These are phyloP conservation scores for Reticulitermes lucifugus DNA, from an alignment of 2,888 invertebrate species.

Conservation along the genomic window DNA sequence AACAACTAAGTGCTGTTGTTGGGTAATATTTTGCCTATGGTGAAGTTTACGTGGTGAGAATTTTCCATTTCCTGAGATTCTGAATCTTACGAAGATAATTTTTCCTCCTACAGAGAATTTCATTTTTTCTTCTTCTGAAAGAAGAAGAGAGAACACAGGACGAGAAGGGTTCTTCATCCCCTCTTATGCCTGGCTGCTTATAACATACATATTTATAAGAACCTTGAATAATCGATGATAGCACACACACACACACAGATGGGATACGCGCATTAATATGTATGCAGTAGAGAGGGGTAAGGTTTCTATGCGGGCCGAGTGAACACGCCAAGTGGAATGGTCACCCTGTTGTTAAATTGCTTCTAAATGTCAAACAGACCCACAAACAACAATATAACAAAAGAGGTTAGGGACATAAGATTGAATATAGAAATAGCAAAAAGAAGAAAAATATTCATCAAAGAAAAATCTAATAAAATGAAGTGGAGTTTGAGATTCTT, in stretches of 20 bases:
- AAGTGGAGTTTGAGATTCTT: too few relatives aligned
- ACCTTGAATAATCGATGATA: slow-evolving; percentile 30
- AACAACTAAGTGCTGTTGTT: too few relatives aligned
- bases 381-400: not conserved
- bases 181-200: slow-evolving; percentile 22
- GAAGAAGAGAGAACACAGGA: too few relatives aligned
- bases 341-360: slow-evolving; percentile 11
- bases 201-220: slow-evolving; percentile 41
- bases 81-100: not conserved
- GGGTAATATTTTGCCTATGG: not conserved
- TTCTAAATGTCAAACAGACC: not conserved
- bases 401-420: too few relatives aligned
- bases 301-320: not conserved
- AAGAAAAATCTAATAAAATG: too few relatives aligned
- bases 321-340: slow-evolving; percentile 7
- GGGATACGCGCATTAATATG: slow-evolving; percentile 25
- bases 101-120: not conserved
- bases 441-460: too few relatives aligned
- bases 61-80: not conserved
- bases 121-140: not conserved
- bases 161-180: not conserved
- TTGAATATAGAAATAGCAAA: too few relatives aligned
- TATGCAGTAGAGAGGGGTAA: not conserved
- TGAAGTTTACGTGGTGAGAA: not conserved
- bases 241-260: not conserved